Evolutionary conservation across 2,888 invertebrate genomes (phyloP), one percentile per base, ranked within the genome.

Genomic region (Cinara cedri): DNA sequence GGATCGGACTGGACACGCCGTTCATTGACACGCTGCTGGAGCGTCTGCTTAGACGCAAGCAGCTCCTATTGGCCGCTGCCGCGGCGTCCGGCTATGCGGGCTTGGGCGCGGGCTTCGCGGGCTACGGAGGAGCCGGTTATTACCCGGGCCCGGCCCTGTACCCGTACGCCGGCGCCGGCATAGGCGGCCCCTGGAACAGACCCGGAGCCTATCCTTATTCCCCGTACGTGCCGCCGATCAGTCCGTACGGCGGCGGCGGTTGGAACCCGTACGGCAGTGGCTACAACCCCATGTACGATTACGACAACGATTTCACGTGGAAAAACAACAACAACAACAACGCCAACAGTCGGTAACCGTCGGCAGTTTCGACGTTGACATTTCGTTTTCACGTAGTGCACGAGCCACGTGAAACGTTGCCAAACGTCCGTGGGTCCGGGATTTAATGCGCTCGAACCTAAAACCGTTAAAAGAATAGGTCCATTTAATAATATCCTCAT

Each of bases 1-100:
- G 68, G 3, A 6, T 78, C 34, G 78, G 78, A 3, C 60, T 78
- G 34, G 78, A 70, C 34, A 51, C 78, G 51, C 78, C 78, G 8
- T 21, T 78, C 16, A 19, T 78, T 13, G 78, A 78, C 24, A 26
- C 49, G 1, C 57, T 78, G 11, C 21, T 78, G 4, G 68, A 70
- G 8, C 26, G 78, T 46, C 10, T 70, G 21, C 6, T 78, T 8
- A 21, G 78, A 6, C 78, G 78, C 13, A 78, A 78, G 13, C 78
- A 78, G n/a, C 8, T 78, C 2, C 42, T 78, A 4, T 11, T 34
- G 34, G 60, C 70, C 21, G 74, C 74, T 14, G 78, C 78, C n/a
- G 54, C 74, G n/a, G 74, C 68, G 46, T 0, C 51, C 49, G 13
- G 24, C 3, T n/a, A 46, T 2, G 21, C 26, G 0, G 13, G n/a